Percentiles rank a stretch among this genome's conserved stretches.
phyloP scores from a whole-genome alignment of 2,888 invertebrate genomes.

The Isotomurus palustris region DNA sequence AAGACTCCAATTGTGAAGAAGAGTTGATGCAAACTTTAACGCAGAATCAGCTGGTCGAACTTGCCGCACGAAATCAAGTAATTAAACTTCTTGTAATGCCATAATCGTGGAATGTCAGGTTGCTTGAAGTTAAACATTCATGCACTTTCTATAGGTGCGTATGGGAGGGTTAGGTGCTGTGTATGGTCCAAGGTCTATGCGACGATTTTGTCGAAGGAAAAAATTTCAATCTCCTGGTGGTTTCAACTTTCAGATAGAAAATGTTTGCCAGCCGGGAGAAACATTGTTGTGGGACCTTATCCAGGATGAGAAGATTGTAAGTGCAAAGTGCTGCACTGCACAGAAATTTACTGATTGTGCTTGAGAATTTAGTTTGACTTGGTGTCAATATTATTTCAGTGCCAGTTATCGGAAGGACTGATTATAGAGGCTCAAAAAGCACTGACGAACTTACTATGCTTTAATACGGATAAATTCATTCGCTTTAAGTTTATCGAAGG shows the following conservation, averaged over 20 bases:
- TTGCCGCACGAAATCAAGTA: conserved; percentile 59
- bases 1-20: conserved; percentile 82
- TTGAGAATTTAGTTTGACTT: conserved; percentile 1
- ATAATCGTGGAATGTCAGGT: not conserved
- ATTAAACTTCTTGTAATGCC: no score
- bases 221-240: conserved; percentile 37
- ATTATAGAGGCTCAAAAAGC: conserved; percentile 92
- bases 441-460: conserved; percentile 80
- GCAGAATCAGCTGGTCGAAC: conserved; percentile 57
- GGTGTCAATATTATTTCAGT: conserved; percentile 55
- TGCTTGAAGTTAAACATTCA: not conserved
- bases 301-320: conserved; percentile 83
- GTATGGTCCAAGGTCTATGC: conserved; percentile 32
- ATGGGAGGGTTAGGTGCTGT: conserved; percentile 1
- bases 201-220: conserved; percentile 36
- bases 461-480: conserved; percentile 82
- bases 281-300: conserved; percentile 90
- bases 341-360: conserved; percentile 38
- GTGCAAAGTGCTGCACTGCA: no score
- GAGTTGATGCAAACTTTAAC: conserved; percentile 52
- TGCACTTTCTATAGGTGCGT: not conserved
- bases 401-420: conserved; percentile 80
- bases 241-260: conserved; percentile 52
- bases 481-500: conserved; percentile 93
- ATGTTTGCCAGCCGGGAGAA: conserved; percentile 85